These are phyloP conservation scores for Drosophila ananassae DNA, from an alignment of 1,140 invertebrate genomes.

Conservation along the genomic window DNA sequence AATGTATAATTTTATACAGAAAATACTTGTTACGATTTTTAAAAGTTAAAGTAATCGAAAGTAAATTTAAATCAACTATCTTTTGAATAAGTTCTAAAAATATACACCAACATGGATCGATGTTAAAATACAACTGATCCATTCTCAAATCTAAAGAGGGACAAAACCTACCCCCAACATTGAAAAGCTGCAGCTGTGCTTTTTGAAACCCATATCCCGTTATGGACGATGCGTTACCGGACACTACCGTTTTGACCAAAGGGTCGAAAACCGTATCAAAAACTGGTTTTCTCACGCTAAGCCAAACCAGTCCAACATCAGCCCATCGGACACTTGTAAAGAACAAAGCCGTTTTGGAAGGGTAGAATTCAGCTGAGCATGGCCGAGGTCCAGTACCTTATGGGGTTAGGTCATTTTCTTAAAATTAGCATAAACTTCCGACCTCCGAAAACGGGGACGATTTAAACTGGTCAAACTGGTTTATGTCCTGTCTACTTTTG, in stretches of 20 bases:
- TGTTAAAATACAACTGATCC: not conserved
- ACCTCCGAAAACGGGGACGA: slow-evolving; percentile 18
- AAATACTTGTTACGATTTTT: not conserved
- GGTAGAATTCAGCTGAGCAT: slow-evolving; percentile 14
- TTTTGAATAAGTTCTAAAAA: too few species aligned
- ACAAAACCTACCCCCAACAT: slow-evolving; percentile 16
- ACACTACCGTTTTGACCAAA: slow-evolving; percentile 48
- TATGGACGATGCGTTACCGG: slow-evolving; percentile 39
- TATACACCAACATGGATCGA: not conserved
- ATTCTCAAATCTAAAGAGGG: not conserved
- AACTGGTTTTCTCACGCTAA: slow-evolving; percentile 78
- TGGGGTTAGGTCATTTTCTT: slow-evolving; percentile 42
- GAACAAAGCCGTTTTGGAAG: slow-evolving; percentile 13
- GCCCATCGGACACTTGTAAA: slow-evolving; percentile 21
- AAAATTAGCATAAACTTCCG: slow-evolving; percentile 36
- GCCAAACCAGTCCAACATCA: slow-evolving; percentile 13
- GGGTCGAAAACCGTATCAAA: slow-evolving; percentile 34
- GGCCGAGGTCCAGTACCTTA: slow-evolving; percentile 9
- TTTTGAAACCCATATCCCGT: not conserved
- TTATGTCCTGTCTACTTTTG: slow-evolving; percentile 2
- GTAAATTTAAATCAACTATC: too few species aligned
- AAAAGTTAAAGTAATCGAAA: too few species aligned
- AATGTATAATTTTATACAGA: slow-evolving; percentile 33
- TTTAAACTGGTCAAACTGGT: slow-evolving; percentile 46
- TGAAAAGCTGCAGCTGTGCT: slow-evolving; percentile 24